Evolutionary conservation across 2,888 invertebrate species (phyloP), one percentile per base, ranked within the genome.

Genomic region (Tortrix viridana): DNA sequence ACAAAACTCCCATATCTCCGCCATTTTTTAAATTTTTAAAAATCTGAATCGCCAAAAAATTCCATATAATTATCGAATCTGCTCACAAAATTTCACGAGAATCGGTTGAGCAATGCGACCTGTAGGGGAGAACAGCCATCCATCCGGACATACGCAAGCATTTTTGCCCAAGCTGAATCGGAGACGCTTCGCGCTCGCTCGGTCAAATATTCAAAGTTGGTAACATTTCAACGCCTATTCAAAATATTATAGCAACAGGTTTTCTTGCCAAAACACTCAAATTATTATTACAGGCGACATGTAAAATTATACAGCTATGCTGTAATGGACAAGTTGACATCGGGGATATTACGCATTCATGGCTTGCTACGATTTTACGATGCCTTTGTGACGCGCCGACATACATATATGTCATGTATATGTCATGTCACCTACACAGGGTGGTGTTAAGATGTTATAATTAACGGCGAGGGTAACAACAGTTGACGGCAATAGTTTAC

Each of bases 341-440:
- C 54, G 60, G 67, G 69, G 64, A 46, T 66, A 68, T 74, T 75
- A 78, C 66, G 70, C 70, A 76, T 76, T 76, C 73, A 77, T 75
- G 66, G 61, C 56, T 61, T 66, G 67, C 55, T 60, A 69, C 67
- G 67, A 65, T 70, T 72, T 73, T 71, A 76, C 58, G 67, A 68
- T 62, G 46, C 65, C 50, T 47, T 55, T 53, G 67, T 58, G 62
- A 54, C 70, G 56, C 19, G 37, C 56, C 50, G 19, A 41, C 41
- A 49, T 3, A 32, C 32, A 46, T 64, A 56, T 65, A 66, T 55
- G 6, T 48, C 19, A 37, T 37, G 14, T 49, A 37, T 16, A 18
- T 14, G 1, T 16, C 19, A 9, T 12, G 14, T 20, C 19, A 5
- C 20, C 9, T 16, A 18, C 19, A 32, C 12, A 49, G 2, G 26